Evolutionary conservation across 2,888 invertebrate species (phyloP), one percentile per base, ranked within the genome.

Genomic region (Meliscaeva auricollis): DNA sequence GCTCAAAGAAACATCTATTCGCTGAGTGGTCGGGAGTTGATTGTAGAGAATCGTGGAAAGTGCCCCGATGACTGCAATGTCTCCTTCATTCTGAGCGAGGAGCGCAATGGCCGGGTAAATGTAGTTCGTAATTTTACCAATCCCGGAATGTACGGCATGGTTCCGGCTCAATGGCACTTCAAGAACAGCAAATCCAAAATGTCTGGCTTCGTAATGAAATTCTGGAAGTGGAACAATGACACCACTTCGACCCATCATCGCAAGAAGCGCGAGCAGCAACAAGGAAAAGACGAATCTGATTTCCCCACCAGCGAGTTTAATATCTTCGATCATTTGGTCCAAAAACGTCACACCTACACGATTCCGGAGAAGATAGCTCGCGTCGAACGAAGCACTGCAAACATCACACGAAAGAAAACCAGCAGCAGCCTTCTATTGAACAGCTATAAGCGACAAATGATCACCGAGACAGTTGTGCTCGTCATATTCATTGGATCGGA

Each of bases 131-230:
- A 94, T 82, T 95, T 95, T 87, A 93, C 94, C 17, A 94, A 94
- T 3, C 92, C 93, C 30, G 94, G 94, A 88, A 94, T 96, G 58
- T 96, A 94, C 89, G 95, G 95, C 1, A 96, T 96, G 94, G 94
- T 94, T 70, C 96, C 96, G 0, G 95, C 95, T 30, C 93, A 95
- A 7, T 94, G 96, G 92, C 93, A 91, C 77, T 91, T 91, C 32
- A 91, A 90, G 72, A 90, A 90, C 74, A 89, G 92, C 72, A 93
- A 93, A 88, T 93, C 93, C 0, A 93, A 94, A 60, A 94, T 96
- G 85, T 93, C 94, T 66, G 96, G 97, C 0, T 97, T 96, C 91
- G 95, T 96, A 17, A 92, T 97, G 88, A 97, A 97, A 93, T 95
- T 96, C 91, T 97, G 97, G 96, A 95, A 96, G 89, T 97, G 96